Conservation (phyloP, 2,888 invertebrate species). For the Erebia palarica region DNA sequence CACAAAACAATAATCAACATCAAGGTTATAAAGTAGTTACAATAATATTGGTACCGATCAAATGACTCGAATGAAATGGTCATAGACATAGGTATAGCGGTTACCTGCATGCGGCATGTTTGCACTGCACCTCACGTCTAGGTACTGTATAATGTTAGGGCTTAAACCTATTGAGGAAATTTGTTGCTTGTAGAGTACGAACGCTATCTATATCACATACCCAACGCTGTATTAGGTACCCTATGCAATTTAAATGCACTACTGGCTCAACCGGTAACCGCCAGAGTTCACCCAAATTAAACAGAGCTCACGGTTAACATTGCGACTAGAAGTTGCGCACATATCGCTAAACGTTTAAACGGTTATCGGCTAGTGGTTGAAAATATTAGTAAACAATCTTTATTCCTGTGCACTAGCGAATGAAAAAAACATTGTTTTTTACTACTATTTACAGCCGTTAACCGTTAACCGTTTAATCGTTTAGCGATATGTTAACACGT, state of each 20-base stretch:
- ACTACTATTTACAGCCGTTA: no score
- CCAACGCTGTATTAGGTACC: neutral
- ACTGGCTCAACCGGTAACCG: neutral
- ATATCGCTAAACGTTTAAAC: no score
- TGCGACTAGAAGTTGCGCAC: no score
- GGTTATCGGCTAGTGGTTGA: no score
- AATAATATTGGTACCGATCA: neutral
- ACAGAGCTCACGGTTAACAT: no score
- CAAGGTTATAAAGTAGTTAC: neutral
- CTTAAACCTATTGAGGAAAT: slow-evolving; percentile 10
- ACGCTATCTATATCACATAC: neutral
- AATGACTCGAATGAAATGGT: neutral
- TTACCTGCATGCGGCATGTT: neutral
- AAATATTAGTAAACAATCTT: no score
- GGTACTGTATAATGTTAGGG: slow-evolving; percentile 23
- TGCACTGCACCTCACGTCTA: slow-evolving; percentile 24
- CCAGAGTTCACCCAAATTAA: no score
- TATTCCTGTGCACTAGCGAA: no score
- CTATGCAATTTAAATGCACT: neutral
- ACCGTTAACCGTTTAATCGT: no score
- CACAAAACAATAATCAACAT: neutral
- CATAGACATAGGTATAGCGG: neutral
- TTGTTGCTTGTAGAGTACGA: slow-evolving; percentile 5
- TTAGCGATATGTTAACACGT: no score
- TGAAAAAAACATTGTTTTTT: no score